These are phyloP conservation scores for Sinocyclocheilus anophthalmus DNA, from an alignment of 2,113 vertebrate species.

Conservation along the genomic window DNA sequence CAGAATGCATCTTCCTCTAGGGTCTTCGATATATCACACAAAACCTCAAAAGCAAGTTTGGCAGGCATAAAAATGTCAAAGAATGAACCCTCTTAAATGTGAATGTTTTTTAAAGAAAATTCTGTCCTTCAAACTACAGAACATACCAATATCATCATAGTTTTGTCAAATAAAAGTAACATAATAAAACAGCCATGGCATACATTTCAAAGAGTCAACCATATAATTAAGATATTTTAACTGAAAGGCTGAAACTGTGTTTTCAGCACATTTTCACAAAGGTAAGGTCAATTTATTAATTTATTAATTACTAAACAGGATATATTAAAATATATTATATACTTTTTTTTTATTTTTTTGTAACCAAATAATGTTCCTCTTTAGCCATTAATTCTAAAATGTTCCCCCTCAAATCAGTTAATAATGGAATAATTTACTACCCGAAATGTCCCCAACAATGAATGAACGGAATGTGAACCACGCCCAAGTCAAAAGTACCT, in stretches of 20 bases:
- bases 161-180: background rate
- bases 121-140: background rate
- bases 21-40: background rate
- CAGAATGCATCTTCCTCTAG: background rate
- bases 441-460: no score
- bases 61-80: slow-evolving; percentile 1
- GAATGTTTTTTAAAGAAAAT: background rate
- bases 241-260: background rate
- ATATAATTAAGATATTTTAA: background rate
- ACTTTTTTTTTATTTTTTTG: no score
- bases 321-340: no score
- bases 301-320: no score
- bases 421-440: background rate
- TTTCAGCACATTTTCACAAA: background rate
- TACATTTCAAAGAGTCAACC: background rate
- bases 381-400: background rate
- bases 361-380: no score
- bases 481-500: background rate
- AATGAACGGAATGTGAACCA: no score
- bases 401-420: background rate
- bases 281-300: no score
- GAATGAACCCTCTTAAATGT: background rate
- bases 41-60: background rate
- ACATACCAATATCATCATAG: background rate
- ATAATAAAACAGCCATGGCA: background rate